Conservation (phyloP, 2,888 invertebrate genomes). For the Caenorhabditis sp. region DNA sequence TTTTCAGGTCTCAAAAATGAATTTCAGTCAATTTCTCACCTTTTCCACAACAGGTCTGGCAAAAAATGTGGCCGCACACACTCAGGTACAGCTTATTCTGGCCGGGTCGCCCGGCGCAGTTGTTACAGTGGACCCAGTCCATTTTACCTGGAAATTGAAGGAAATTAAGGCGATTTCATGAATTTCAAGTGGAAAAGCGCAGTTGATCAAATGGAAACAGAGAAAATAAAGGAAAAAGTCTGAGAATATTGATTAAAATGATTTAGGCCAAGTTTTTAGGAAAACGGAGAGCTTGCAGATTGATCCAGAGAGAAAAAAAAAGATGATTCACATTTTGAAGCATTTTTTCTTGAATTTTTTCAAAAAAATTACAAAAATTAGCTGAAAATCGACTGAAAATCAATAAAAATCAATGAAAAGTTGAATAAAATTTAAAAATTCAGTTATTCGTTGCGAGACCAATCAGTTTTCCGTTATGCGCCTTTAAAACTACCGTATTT, state of each 20-base stretch:
- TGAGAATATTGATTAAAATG: too few species aligned
- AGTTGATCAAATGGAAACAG: neutral
- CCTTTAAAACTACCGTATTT: too few species aligned
- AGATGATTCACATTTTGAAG: too few species aligned
- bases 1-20: neutral
- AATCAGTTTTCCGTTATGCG: too few species aligned
- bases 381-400: neutral
- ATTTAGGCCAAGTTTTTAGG: too few species aligned
- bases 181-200: neutral
- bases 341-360: too few species aligned
- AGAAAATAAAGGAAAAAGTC: too few species aligned
- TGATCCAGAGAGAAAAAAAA: too few species aligned
- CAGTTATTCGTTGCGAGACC: too few species aligned
- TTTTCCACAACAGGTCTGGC: constrained; percentile 26
- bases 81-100: constrained; percentile 29
- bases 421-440: neutral
- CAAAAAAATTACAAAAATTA: neutral
- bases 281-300: too few species aligned
- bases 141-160: constrained; percentile 16
- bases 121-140: constrained; percentile 58
- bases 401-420: neutral
- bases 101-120: constrained; percentile 28
- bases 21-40: constrained; percentile 8
- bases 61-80: constrained; percentile 43
- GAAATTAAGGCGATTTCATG: neutral